These are phyloP conservation scores for Rhogogaster chlorosoma DNA, from an alignment of 2,888 invertebrate species.

Conservation along the genomic window DNA sequence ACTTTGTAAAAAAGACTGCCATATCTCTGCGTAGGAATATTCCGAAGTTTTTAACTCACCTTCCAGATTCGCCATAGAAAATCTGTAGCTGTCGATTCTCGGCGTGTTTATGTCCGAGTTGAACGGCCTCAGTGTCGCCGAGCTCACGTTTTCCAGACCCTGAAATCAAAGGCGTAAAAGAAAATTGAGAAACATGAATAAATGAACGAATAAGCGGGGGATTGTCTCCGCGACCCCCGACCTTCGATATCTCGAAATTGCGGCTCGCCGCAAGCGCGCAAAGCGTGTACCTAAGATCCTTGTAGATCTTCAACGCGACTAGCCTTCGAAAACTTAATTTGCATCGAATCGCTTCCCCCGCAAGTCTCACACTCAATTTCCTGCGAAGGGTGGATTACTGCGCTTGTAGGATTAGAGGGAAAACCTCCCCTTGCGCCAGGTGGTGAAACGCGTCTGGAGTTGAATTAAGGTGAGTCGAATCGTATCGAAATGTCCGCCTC, in stretches of 20 bases:
- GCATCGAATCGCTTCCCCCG: constrained; percentile 15
- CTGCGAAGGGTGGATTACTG: constrained; percentile 24
- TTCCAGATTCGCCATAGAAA: constrained; percentile 97
- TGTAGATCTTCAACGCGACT: not conserved
- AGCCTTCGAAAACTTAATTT: constrained; percentile 21
- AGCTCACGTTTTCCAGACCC: constrained; percentile 85
- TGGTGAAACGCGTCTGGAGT: not conserved
- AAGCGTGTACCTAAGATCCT: not conserved
- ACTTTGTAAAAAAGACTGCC: not conserved
- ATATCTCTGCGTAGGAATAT: not conserved
- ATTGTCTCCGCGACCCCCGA: not conserved
- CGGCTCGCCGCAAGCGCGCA: not conserved
- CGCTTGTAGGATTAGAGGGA: not conserved
- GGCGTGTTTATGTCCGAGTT: constrained; percentile 88
- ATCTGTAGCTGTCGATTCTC: constrained; percentile 93
- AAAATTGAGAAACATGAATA: not conserved
- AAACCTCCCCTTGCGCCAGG: not conserved
- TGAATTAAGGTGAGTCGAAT: not conserved
- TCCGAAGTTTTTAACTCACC: constrained; percentile 74
- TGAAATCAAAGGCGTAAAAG: constrained; percentile 78
- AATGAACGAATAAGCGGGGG: not conserved
- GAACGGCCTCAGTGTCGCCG: constrained; percentile 82
- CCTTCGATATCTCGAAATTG: not conserved
- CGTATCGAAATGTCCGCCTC: not conserved
- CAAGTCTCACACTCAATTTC: constrained; percentile 30